Conservation (phyloP, 1,140 invertebrate genomes). For the Trichomalopsis sarcophagae region DNA sequence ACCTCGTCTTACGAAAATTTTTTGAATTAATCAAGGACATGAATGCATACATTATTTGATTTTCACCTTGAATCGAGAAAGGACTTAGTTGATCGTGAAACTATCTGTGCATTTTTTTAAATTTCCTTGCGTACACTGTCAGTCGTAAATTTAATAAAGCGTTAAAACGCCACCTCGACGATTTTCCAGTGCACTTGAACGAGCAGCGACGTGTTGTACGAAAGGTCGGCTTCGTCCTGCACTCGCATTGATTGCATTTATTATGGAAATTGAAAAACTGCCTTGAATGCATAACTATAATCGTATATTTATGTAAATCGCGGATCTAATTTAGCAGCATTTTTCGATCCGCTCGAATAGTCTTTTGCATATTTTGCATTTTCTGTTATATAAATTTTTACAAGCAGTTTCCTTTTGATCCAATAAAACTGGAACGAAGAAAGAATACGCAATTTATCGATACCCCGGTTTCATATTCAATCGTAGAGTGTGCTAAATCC, state of each 20-base stretch:
- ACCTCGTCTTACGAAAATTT: conserved; percentile 34
- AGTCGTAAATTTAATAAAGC: not conserved
- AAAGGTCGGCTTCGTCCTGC: not conserved
- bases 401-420: not conserved
- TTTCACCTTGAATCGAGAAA: conserved; percentile 37
- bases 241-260: not conserved
- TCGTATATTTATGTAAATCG: conserved; percentile 24
- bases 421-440: not conserved
- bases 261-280: conserved; percentile 14
- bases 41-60: conserved; percentile 22
- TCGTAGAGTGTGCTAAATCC: not conserved
- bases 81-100: conserved; percentile 28
- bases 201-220: not conserved
- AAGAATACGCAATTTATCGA: not conserved
- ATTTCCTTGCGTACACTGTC: too few relatives aligned
- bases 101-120: not conserved
- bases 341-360: not conserved
- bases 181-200: not conserved
- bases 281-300: conserved; percentile 35
- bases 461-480: too few relatives aligned
- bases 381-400: not conserved
- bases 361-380: not conserved
- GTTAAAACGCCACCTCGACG: too few relatives aligned
- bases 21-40: conserved; percentile 35
- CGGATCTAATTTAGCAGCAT: not conserved